These are phyloP conservation scores for Umimayanthus chanpuru DNA, from an alignment of 92 coral and sea anemone species.

Conservation along the genomic window DNA sequence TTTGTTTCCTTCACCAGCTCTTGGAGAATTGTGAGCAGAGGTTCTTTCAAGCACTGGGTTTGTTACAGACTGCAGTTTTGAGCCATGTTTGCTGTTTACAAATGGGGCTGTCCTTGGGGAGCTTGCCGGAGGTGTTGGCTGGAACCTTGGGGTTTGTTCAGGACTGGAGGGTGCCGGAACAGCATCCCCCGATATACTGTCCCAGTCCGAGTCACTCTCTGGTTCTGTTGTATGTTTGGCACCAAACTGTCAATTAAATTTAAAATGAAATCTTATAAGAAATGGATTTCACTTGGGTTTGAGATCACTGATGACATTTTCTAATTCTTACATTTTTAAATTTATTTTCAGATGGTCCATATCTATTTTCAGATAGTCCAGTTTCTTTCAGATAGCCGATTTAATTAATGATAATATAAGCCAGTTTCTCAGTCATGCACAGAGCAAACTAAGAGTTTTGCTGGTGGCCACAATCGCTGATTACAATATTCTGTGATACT, in stretches of 20 bases:
- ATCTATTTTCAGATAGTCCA: too few relatives aligned
- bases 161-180: conserved; percentile 77
- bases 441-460: too few relatives aligned
- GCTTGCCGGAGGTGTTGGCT: conserved; percentile 71
- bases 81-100: neutral
- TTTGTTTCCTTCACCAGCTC: neutral
- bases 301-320: neutral
- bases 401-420: too few relatives aligned
- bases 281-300: conserved; percentile 1
- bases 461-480: too few relatives aligned
- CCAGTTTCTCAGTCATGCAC: too few relatives aligned
- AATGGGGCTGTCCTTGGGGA: conserved; percentile 30
- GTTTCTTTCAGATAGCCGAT: too few relatives aligned
- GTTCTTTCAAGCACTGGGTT: conserved; percentile 38
- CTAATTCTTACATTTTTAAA: too few relatives aligned
- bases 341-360: too few relatives aligned
- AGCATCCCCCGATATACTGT: conserved; percentile 89
- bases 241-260: conserved; percentile 51
- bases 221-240: conserved; percentile 46
- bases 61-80: conserved; percentile 20
- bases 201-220: conserved; percentile 99
- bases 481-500: too few relatives aligned
- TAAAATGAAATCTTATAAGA: neutral
- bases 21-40: conserved; percentile 47
- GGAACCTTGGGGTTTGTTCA: conserved; percentile 68